These are phyloP conservation scores for Malurus alboscapulatus DNA, from an alignment of 2,113 vertebrate species.

Conservation along the genomic window DNA sequence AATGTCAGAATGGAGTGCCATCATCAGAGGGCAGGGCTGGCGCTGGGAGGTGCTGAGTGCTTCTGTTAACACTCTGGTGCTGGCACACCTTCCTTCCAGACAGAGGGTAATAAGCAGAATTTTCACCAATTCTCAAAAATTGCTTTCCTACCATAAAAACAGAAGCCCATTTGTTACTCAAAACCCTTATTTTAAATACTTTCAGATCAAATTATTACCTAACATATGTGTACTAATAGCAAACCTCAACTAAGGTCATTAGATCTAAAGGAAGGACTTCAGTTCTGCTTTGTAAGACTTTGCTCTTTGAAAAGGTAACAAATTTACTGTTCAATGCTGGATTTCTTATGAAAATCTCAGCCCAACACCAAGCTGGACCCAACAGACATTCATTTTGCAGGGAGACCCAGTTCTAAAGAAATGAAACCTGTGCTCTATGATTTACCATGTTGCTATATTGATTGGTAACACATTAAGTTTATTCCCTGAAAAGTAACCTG, in stretches of 20 bases:
- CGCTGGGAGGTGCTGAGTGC: background rate
- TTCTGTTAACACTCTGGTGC: slow-evolving; percentile 1
- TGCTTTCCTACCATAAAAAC: background rate
- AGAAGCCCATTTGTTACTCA: background rate
- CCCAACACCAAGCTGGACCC: background rate
- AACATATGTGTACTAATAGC: background rate
- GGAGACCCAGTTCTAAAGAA: background rate
- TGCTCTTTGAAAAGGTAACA: background rate
- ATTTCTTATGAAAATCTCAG: background rate
- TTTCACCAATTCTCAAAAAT: background rate
- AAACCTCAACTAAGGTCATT: background rate
- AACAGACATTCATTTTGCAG: background rate
- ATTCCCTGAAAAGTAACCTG: background rate
- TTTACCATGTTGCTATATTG: background rate
- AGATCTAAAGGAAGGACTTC: background rate
- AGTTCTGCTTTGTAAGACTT: background rate
- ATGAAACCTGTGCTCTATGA: background rate
- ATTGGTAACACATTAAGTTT: background rate
- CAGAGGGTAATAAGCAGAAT: background rate
- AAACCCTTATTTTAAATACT: background rate
- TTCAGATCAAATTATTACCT: background rate
- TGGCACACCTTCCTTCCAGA: background rate
- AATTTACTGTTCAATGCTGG: background rate
- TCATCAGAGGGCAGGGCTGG: slow-evolving; percentile 36
- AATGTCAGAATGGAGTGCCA: slow-evolving; percentile 18